Evolutionary conservation across 1,140 invertebrate genomes (phyloP), one percentile per base, ranked within the genome.

Genomic region (Heterodera carotae): DNA sequence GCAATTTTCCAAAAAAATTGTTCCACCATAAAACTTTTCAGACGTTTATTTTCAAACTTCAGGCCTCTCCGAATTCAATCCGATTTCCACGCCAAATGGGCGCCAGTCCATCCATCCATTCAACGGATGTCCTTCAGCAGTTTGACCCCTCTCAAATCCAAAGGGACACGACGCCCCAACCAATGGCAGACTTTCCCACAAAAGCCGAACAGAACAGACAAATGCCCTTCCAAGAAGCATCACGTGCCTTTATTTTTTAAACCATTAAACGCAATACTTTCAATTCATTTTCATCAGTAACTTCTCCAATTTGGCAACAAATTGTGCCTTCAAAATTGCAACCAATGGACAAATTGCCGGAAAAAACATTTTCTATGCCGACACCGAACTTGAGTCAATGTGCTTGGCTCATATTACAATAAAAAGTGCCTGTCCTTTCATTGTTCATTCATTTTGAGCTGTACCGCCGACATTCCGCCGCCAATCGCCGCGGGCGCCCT

Each of bases 1-100:
- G 4, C 18, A 43, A 43, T 71, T 71, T 31, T 22, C 59, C 33
- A 2, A 71, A n/a, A 33, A 56, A 70, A 56, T 56, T 56, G 48
- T 56, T 15, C 0, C 5, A 22, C 48, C 5, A 4, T 22, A 15
- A 5, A 22, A 15, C 22, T 22, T 22, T 22, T 22, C 48, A 22
- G 5, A 15, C 48, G 22, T 22, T 56, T 56, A 56, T 56, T 56
- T 5, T 15, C 18, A 56, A 4, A 22, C 22, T 56, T 56, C 1
- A 56, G 48, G 18, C 48, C 15, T 22, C 22, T 15, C 48, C 48
- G 18, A 31, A 34, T 25, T 29, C 10, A 27, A 31, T 18, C 29
- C 6, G 25, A 34, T 29, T 29, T 2, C 62, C 27, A 2, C 62
- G 29, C 25, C 62, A 25, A 34, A 29, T 18, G 25, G 62, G 25